A percentile compares a stretch with the other conserved stretches of the same genome.
These are phyloP conservation scores for Gadopsis marmoratus DNA, from an alignment of 2,797 vertebrate species.

Conservation along the genomic window DNA sequence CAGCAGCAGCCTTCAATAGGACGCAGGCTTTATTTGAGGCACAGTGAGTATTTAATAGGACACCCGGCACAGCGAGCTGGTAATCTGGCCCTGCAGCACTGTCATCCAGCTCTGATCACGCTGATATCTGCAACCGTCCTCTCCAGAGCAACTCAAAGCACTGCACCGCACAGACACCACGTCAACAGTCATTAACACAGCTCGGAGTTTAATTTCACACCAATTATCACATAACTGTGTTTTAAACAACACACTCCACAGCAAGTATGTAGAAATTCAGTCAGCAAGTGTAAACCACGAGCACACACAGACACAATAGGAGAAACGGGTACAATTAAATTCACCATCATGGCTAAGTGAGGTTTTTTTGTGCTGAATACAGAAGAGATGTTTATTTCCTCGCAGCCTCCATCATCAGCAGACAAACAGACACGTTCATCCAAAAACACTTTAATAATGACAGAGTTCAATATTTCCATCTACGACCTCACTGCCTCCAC, in stretches of 20 bases:
- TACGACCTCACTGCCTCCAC: neutral
- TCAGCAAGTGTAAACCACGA: neutral
- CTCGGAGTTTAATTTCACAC: conserved; percentile 65
- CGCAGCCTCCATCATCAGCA: conserved; percentile 3
- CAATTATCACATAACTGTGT: conserved; percentile 50
- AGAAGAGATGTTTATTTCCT: conserved; percentile 23
- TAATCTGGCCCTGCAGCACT: conserved; percentile 62
- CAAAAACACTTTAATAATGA: neutral
- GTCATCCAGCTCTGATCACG: conserved; percentile 44
- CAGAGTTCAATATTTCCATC: neutral
- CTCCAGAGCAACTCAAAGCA: conserved; percentile 27
- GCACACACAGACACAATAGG: neutral
- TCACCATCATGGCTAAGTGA: conserved; percentile 9
- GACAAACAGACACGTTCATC: neutral
- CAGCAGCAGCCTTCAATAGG: conserved; percentile 62
- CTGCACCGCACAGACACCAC: conserved; percentile 32
- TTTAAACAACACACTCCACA: conserved; percentile 42
- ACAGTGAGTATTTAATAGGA: conserved; percentile 59
- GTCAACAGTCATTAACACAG: conserved; percentile 52
- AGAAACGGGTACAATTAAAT: neutral
- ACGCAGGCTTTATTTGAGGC: conserved; percentile 55
- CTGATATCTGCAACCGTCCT: conserved; percentile 49
- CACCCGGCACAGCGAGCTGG: conserved; percentile 41
- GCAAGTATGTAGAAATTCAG: conserved; percentile 5
- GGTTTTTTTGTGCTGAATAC: conserved; percentile 18